These are phyloP conservation scores for Muricea muricata DNA, from an alignment of 92 coral and sea anemone species.

Conservation along the genomic window DNA sequence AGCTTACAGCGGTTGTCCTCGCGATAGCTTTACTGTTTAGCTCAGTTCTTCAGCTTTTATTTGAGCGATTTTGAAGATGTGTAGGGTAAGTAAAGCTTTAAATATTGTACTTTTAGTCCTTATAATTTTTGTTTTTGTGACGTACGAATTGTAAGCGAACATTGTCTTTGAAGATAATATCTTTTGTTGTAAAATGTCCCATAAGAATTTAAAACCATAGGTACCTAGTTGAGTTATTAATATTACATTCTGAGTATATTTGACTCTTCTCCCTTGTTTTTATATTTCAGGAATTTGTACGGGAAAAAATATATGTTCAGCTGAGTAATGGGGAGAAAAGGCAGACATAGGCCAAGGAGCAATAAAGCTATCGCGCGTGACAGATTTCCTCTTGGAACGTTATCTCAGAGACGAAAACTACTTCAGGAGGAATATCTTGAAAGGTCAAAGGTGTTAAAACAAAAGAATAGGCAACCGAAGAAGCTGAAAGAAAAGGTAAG, in stretches of 20 bases:
- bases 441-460: conserved; percentile 36
- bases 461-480: conserved; percentile 20
- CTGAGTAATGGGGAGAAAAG: conserved; percentile 30
- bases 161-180: background rate
- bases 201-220: background rate
- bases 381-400: conserved; percentile 51
- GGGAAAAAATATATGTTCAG: background rate
- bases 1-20: too few relatives aligned
- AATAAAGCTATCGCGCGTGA: conserved; percentile 53
- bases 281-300: background rate
- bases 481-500: background rate
- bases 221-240: background rate
- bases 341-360: conserved; percentile 58
- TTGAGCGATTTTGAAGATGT: background rate
- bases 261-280: too few relatives aligned
- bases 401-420: conserved; percentile 45
- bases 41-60: background rate
- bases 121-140: background rate
- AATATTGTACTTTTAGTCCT: too few relatives aligned
- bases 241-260: background rate
- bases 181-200: background rate
- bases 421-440: conserved; percentile 47
- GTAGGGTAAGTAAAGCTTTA: too few relatives aligned
- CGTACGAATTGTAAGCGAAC: background rate
- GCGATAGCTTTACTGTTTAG: background rate